phyloP scores from a whole-genome alignment of 92 coral and sea anemone genomes.

The Phenganax subtilis region DNA sequence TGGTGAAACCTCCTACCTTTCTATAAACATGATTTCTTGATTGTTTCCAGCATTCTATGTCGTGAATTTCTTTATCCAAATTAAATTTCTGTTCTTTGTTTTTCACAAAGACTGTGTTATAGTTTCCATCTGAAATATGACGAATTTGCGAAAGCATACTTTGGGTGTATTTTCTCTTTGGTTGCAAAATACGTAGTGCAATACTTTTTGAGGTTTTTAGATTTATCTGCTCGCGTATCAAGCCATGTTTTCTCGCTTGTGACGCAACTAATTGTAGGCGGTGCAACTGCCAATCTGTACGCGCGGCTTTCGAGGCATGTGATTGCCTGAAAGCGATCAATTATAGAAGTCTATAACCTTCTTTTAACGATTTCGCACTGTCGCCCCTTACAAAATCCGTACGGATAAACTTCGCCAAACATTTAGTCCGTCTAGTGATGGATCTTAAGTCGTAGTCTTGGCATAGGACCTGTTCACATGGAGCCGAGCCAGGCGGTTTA shows the following conservation, averaged over 20 bases:
- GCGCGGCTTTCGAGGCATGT: too few relatives aligned
- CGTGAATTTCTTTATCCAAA: slow-evolving; percentile 72
- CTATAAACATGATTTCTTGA: slow-evolving; percentile 74
- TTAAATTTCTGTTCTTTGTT: slow-evolving; percentile 79
- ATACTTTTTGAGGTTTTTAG: not conserved
- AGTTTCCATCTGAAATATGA: slow-evolving; percentile 87
- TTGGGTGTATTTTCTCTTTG: not conserved
- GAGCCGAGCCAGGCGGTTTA: too few relatives aligned
- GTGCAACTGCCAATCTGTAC: too few relatives aligned
- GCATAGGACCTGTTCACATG: too few relatives aligned
- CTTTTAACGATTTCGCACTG: too few relatives aligned
- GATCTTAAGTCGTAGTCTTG: too few relatives aligned
- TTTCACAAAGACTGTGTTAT: slow-evolving; percentile 79
- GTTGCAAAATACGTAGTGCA: not conserved
- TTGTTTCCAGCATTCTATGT: slow-evolving; percentile 78
- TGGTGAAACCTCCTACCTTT: slow-evolving; percentile 12
- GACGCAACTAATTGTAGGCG: not conserved
- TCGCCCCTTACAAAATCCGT: too few relatives aligned
- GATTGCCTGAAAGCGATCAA: too few relatives aligned
- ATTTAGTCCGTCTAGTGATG: too few relatives aligned
- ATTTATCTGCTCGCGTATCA: not conserved
- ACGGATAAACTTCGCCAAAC: too few relatives aligned
- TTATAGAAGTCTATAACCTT: too few relatives aligned
- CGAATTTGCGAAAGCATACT: slow-evolving; percentile 76
- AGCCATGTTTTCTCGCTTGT: slow-evolving; percentile 4